A percentile compares a stretch with the other conserved stretches of the same genome.
phyloP scores from a whole-genome alignment of 92 coral and sea anemone genomes.

The Desmophyllum pertusum region DNA sequence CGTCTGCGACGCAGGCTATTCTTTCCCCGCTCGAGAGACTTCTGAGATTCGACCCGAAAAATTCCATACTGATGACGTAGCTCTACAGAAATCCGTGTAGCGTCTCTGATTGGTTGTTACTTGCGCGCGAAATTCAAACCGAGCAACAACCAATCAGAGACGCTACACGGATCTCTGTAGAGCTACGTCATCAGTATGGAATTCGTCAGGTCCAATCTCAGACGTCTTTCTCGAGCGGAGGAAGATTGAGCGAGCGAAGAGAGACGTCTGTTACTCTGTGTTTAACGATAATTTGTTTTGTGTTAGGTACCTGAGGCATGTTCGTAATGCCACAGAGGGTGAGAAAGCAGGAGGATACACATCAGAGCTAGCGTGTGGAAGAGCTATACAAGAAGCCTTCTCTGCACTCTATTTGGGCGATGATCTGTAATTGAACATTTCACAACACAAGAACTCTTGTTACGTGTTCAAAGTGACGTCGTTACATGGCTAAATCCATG shows the following conservation, averaged over 20 bases:
- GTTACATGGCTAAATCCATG: background rate
- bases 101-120: background rate
- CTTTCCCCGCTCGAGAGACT: too few species aligned
- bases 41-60: too few species aligned
- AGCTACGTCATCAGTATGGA: background rate
- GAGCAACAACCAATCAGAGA: background rate
- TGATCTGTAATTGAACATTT: background rate
- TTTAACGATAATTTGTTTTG: background rate
- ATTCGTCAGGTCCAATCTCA: background rate
- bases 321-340: conserved; percentile 79
- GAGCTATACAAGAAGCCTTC: conserved; percentile 96
- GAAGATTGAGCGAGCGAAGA: background rate
- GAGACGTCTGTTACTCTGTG: background rate
- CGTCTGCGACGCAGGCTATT: too few species aligned
- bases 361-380: conserved; percentile 90
- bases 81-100: background rate
- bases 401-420: conserved; percentile 73
- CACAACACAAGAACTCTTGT: background rate
- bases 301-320: conserved; percentile 83
- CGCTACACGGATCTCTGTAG: background rate
- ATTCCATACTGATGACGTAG: background rate
- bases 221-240: background rate
- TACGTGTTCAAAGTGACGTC: background rate
- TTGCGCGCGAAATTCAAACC: background rate
- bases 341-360: conserved; percentile 92